Percentiles rank a stretch among this genome's conserved stretches.
Conservation (phyloP, 2,797 vertebrate species). For the Furcifer pardalis region DNA sequence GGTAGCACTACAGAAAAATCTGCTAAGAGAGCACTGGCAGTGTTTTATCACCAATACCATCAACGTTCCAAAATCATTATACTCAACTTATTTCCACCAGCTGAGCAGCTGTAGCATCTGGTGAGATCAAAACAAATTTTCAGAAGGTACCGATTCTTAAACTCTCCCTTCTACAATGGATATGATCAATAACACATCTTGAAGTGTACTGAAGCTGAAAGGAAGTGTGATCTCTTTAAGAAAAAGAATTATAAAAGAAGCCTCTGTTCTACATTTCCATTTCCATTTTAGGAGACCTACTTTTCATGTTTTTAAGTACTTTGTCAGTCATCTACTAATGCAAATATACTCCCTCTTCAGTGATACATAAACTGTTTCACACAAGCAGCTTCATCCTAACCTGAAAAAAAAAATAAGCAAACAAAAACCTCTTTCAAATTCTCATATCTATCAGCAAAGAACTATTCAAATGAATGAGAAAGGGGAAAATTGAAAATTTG, state of each 20-base stretch:
- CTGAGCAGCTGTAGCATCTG: slow-evolving; percentile 50
- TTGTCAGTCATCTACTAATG: background rate
- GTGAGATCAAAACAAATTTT: slow-evolving; percentile 64
- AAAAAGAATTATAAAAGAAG: slow-evolving; percentile 3
- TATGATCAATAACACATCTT: slow-evolving; percentile 64
- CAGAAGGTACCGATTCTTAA: slow-evolving; percentile 46
- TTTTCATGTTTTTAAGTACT: background rate
- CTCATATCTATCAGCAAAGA: background rate
- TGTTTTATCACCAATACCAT: slow-evolving; percentile 61
- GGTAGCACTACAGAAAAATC: slow-evolving; percentile 68
- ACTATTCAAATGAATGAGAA: background rate
- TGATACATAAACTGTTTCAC: background rate
- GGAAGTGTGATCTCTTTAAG: slow-evolving; percentile 47
- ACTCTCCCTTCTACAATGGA: slow-evolving; percentile 55
- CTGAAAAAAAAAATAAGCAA: background rate
- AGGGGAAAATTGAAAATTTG: background rate
- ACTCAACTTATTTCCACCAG: slow-evolving; percentile 58
- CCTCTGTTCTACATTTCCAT: background rate
- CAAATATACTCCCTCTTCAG: background rate
- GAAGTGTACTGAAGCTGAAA: slow-evolving; percentile 33
- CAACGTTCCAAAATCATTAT: slow-evolving; percentile 65
- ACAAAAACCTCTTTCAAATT: background rate
- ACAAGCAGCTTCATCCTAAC: background rate
- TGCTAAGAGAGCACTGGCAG: slow-evolving; percentile 59
- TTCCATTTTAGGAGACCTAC: background rate